phyloP scores from a whole-genome alignment of 2,888 invertebrate genomes.

The Drosophila bunnanda region DNA sequence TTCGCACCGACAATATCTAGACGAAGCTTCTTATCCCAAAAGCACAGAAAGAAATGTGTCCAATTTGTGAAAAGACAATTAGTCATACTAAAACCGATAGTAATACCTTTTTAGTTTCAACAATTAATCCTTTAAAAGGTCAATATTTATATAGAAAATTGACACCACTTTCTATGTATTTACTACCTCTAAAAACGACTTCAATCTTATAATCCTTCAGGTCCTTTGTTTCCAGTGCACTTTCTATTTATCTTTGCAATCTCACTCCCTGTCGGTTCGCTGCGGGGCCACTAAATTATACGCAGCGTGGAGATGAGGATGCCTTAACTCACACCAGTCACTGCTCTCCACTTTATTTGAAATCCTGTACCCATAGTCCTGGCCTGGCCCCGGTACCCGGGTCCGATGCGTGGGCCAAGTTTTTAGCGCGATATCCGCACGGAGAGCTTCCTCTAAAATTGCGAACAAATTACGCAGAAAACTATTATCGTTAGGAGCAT shows the following conservation, averaged over 20 bases:
- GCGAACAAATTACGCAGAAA: slow-evolving; percentile 84
- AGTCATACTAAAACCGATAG: no score
- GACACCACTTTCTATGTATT: no score
- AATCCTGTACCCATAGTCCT: slow-evolving; percentile 2
- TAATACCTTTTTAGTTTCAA: no score
- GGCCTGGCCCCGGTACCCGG: slow-evolving; percentile 5
- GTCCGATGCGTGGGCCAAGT: slow-evolving; percentile 50
- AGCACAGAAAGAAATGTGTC: not conserved
- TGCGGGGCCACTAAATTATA: slow-evolving; percentile 69
- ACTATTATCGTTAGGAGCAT: slow-evolving; percentile 84
- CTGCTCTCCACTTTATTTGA: slow-evolving; percentile 1
- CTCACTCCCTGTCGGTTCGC: slow-evolving; percentile 4
- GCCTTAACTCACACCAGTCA: not conserved
- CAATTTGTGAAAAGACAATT: no score
- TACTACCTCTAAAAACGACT: not conserved
- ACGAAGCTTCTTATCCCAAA: not conserved
- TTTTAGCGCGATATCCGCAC: slow-evolving; percentile 62
- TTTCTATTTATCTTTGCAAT: slow-evolving; percentile 34
- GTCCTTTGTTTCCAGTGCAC: slow-evolving; percentile 6
- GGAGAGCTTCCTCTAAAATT: slow-evolving; percentile 62
- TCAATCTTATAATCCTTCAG: not conserved
- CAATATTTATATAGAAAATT: no score
- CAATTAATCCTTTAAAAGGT: no score
- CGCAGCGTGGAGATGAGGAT: slow-evolving; percentile 34
- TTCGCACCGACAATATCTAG: slow-evolving; percentile 3